Conservation (phyloP, 2,888 invertebrate species). For the Mycogona germanica region DNA sequence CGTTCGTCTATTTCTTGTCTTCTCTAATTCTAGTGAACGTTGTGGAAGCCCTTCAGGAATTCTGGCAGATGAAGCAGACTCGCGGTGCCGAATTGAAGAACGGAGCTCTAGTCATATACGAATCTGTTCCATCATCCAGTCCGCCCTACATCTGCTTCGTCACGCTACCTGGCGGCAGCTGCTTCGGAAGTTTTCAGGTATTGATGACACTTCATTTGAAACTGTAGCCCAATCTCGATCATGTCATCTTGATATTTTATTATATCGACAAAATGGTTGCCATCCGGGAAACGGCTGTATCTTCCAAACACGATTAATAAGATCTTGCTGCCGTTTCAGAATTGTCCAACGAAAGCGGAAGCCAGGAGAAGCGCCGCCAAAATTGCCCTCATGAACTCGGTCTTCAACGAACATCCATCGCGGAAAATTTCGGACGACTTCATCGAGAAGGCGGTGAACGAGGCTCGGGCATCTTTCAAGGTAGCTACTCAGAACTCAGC, state of each 20-base stretch:
- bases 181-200: constrained; percentile 91
- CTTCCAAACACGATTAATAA: neutral
- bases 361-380: constrained; percentile 88
- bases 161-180: constrained; percentile 86
- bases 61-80: constrained; percentile 94
- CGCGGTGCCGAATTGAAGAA: constrained; percentile 69
- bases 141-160: constrained; percentile 92
- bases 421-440: constrained; percentile 85
- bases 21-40: constrained; percentile 76
- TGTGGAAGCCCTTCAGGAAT: constrained; percentile 89
- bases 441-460: constrained; percentile 82
- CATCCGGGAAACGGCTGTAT: neutral
- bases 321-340: no score
- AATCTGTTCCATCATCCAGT: constrained; percentile 79
- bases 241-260: no score
- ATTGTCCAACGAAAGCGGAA: constrained; percentile 89
- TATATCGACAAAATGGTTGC: no score
- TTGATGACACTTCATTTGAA: neutral
- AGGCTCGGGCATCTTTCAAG: constrained; percentile 79
- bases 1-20: no score
- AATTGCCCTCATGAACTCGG: constrained; percentile 92
- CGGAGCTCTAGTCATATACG: constrained; percentile 86
- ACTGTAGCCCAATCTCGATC: neutral
- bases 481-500: no score
- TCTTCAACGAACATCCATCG: constrained; percentile 91